These are phyloP conservation scores for Botia kubotai DNA, from an alignment of 2,797 vertebrate genomes.

Conservation along the genomic window DNA sequence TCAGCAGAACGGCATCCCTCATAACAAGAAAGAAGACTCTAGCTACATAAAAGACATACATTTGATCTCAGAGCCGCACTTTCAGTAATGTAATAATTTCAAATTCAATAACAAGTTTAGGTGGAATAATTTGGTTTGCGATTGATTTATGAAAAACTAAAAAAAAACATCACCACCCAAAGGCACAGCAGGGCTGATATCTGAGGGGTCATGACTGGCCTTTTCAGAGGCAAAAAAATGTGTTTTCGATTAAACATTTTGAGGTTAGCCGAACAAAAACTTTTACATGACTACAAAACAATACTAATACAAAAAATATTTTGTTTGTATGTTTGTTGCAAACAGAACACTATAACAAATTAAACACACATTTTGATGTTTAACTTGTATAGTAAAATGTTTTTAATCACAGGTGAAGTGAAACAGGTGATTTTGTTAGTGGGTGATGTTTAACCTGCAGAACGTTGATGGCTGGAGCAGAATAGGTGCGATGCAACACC, in stretches of 20 bases:
- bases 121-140: constrained; percentile 24
- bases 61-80: not conserved
- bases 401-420: not conserved
- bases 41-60: not conserved
- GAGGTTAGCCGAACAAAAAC: not conserved
- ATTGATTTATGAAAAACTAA: not conserved
- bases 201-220: not conserved
- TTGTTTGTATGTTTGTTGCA: not conserved
- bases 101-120: not conserved
- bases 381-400: not conserved
- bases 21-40: not conserved
- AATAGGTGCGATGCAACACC: constrained; percentile 95
- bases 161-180: constrained; percentile 4
- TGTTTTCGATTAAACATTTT: not conserved
- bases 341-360: not conserved
- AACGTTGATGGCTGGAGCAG: constrained; percentile 93
- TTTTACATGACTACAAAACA: not conserved
- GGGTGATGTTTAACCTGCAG: constrained; percentile 83
- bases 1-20: not conserved
- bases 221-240: not conserved
- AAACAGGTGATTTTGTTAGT: not conserved
- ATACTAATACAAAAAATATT: not conserved
- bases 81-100: not conserved
- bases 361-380: not conserved
- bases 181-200: constrained; percentile 3